Base-by-base conservation (phyloP, 2,797 vertebrate genomes). In the Sparidentex hasta region DNA sequence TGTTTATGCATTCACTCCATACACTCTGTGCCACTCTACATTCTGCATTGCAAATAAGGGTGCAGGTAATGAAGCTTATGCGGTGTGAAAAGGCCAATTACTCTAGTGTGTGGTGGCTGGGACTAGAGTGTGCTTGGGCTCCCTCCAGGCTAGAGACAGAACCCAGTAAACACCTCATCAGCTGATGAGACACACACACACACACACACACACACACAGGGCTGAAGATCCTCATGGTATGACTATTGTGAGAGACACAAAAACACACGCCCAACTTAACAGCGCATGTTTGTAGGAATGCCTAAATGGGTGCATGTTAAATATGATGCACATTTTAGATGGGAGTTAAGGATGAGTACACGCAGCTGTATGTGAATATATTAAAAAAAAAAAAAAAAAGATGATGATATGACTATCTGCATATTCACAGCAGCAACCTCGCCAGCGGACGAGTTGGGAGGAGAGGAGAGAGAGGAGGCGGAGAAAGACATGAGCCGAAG, bases 71-170 rank as follows among this genome's bases (percentile, higher is more conserved):
- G 94, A 95, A 93, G 90, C 93, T 92, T 90, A 89, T 89, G 88
- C 85, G 41, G 86, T 90, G 92, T 92, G 90, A 93, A 93, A 93
- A 90, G 91, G 88, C 95, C 94, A 95, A 95, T 96, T 95, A 94
- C 87, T 86, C 87, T 80, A 73, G 87, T 89, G 84, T 93, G 90
- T 93, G 93, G 90, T 91, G 88, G 90, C 77, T 86, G 91, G 93
- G 88, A 91, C 90, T 76, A 62, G 78, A 85, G 83, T 88, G 84
- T 90, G 92, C 88, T 91, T 76, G 79, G 94, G 95, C 94, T 94
- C 93, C 95, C 95, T 95, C 95, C 94, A 95, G 95, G 95, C 95
- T 94, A 95, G 90, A 95, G 92, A 93, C 91, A 92, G 92, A 93
- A 89, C 79, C 92, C 83, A 90, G 95, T 95, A 96, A 96, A 95